Base-by-base conservation (phyloP, 2,113 vertebrate species). In the Eolophus roseicapilla region DNA sequence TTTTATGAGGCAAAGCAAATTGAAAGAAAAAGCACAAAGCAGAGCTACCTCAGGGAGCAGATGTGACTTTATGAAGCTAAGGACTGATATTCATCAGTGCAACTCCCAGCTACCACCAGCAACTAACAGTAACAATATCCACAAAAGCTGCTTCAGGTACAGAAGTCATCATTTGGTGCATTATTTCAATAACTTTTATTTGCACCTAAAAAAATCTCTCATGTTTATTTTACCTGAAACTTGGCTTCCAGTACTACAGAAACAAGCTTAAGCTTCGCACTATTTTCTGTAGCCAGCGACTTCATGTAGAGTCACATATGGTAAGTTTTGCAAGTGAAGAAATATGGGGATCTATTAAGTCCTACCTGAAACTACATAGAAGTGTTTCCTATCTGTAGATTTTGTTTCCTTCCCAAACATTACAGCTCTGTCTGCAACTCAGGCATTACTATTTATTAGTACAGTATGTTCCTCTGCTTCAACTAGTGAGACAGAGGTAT, bases 381-480 rank as follows among this genome's bases (percentile, higher is more conserved):
- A 64, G 14, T 53, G 68, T 69, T 43, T 63, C 53, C 29, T n/a
- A 14, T 83, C 46, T 68, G 43, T 47, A 78, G 11, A 49, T 60
- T 71, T 83, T 88, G 41, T 75, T 94, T 89, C 91, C 0, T 5
- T 13, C 25, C 79, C 65, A 75, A 83, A 88, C 13, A 37, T 70
- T 67, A 82, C 25, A 47, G 6, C 29, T 88, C 73, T 68, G 37
- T 46, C 71, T 92, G 69, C 52, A 81, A 41, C 46, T 65, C 62
- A 90, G 64, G 74, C 64, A 78, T 63, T 67, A 21, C 41, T 64
- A 44, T 88, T 94, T 82, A 52, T 91, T 93, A 86, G 93, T 85
- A 95, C 90, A 88, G 64, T 74, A 70, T 85, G 92, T 96, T 93
- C 89, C 67, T 71, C 63, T 94, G 60, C 18, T 82, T 92, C 29